Conservation (phyloP, 2,797 vertebrate genomes). For the Aphelocoma californica region DNA sequence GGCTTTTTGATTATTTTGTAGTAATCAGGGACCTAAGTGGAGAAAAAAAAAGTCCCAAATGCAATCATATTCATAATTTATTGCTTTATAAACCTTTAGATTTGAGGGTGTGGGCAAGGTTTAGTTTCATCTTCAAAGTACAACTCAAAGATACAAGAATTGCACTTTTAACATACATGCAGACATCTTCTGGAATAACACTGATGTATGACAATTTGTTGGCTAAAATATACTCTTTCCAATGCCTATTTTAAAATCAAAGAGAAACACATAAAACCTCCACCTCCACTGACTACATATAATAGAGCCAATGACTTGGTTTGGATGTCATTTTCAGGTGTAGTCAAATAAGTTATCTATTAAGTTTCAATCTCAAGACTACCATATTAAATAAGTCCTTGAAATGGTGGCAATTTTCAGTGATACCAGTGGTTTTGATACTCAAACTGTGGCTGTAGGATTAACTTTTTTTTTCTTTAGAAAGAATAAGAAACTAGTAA, state of each 20-base stretch:
- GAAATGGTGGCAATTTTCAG: background rate
- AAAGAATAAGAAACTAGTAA: background rate
- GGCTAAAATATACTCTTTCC: background rate
- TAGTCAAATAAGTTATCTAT: background rate
- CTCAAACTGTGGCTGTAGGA: background rate
- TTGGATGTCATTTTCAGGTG: background rate
- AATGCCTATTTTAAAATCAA: background rate
- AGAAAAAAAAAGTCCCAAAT: background rate
- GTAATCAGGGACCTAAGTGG: slow-evolving; percentile 81
- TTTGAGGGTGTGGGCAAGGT: background rate
- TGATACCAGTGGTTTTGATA: background rate
- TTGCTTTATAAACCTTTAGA: background rate
- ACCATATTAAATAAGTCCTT: background rate
- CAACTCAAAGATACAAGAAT: background rate
- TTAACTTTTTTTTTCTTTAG: background rate
- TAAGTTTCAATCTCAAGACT: background rate
- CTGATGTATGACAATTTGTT: background rate
- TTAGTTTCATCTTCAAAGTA: background rate
- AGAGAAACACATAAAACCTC: background rate
- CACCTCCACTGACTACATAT: background rate
- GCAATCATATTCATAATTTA: background rate
- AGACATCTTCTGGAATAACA: background rate
- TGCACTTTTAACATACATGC: background rate
- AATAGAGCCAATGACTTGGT: background rate
- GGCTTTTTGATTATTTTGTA: slow-evolving; percentile 83